phyloP scores from a whole-genome alignment of 1,140 invertebrate species.

The Drosophila willistoni region DNA sequence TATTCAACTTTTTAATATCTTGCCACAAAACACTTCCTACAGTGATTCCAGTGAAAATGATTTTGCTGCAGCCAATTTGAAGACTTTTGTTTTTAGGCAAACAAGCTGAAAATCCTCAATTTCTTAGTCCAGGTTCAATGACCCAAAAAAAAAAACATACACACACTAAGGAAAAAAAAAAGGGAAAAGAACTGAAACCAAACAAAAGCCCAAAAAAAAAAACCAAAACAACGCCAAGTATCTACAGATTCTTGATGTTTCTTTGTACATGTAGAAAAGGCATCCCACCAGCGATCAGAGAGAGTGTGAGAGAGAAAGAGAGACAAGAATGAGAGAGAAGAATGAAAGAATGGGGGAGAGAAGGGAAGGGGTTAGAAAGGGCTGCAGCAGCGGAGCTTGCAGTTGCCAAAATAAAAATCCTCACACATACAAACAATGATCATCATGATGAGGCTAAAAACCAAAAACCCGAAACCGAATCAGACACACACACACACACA shows the following conservation, averaged over 20 bases:
- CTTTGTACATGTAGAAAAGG: constrained; percentile 11
- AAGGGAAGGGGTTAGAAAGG: background rate
- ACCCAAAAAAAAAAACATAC: constrained; percentile 54
- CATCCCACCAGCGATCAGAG: constrained; percentile 24
- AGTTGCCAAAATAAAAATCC: constrained; percentile 56
- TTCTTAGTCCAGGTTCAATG: constrained; percentile 60
- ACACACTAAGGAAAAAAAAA: constrained; percentile 17
- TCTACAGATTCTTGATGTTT: constrained; percentile 48
- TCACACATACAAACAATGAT: constrained; percentile 42
- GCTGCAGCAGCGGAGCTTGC: constrained; percentile 26
- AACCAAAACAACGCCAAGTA: constrained; percentile 44
- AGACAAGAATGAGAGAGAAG: background rate
- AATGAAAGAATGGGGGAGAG: background rate
- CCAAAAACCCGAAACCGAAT: constrained; percentile 45
- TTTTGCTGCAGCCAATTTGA: constrained; percentile 5
- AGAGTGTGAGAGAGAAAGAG: constrained; percentile 6
- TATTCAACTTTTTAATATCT: constrained; percentile 2
- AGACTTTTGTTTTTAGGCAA: constrained; percentile 76
- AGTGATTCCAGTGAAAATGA: constrained; percentile 63
- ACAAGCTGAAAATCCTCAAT: constrained; percentile 30
- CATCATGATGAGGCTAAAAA: constrained; percentile 22
- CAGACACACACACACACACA: constrained; percentile 33
- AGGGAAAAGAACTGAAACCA: constrained; percentile 36
- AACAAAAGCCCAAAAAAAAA: constrained; percentile 55
- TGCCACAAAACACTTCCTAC: constrained; percentile 2